Evolutionary conservation across 2,888 invertebrate species (phyloP).

Genomic region (Ophion slaviceki): DNA sequence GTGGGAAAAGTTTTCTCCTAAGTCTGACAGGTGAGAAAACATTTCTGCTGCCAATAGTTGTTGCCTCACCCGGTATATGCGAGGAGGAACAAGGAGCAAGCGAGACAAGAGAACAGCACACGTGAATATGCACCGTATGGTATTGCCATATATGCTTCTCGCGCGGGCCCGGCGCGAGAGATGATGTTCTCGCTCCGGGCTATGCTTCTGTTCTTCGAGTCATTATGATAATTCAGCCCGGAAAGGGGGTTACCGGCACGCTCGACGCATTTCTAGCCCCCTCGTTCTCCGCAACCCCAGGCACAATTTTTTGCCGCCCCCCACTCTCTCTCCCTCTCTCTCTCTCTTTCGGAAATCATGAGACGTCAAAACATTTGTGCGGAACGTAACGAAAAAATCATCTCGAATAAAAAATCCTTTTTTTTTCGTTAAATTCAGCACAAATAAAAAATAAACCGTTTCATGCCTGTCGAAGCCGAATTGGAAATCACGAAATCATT

Average conservation of each 20-base stretch:
- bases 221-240: constrained; percentile 82
- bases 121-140: constrained; percentile 16
- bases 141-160: constrained; percentile 35
- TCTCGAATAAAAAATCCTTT: too few relatives aligned
- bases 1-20: too few relatives aligned
- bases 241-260: constrained; percentile 80
- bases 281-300: constrained; percentile 41
- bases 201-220: constrained; percentile 81
- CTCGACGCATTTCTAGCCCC: constrained; percentile 66
- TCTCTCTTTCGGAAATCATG: too few relatives aligned
- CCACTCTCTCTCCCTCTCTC: neutral
- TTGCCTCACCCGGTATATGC: neutral
- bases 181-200: constrained; percentile 76
- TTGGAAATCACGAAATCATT: too few relatives aligned
- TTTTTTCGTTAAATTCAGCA: too few relatives aligned
- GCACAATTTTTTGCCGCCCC: constrained; percentile 53
- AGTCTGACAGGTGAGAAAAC: too few relatives aligned
- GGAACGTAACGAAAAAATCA: too few relatives aligned
- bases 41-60: too few relatives aligned
- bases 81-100: constrained; percentile 6
- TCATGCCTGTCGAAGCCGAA: too few relatives aligned
- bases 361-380: too few relatives aligned
- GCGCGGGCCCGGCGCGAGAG: constrained; percentile 46
- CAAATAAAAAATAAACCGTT: too few relatives aligned
- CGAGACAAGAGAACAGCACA: constrained; percentile 31